Conservation (phyloP, 2,113 vertebrate species). For the Phodopus roborovskii region DNA sequence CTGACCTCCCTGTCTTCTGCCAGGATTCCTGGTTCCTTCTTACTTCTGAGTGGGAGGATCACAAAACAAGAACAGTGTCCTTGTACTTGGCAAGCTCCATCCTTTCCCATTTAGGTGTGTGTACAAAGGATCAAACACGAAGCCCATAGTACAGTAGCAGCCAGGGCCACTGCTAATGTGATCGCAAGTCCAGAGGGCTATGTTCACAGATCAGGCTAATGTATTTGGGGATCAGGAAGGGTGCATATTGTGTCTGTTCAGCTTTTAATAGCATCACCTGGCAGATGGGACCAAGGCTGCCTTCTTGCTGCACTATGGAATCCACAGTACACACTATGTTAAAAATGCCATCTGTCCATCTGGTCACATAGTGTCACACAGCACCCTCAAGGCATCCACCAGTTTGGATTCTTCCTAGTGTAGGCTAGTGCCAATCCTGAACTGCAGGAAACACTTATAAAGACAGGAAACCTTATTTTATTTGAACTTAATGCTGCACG, state of each 20-base stretch:
- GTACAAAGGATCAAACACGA: background rate
- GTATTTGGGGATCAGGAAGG: background rate
- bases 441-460: background rate
- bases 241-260: background rate
- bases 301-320: background rate
- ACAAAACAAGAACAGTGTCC: background rate
- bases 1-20: background rate
- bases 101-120: background rate
- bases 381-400: background rate
- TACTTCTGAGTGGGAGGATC: background rate
- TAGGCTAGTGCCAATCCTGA: background rate
- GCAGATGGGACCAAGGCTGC: background rate
- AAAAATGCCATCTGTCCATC: background rate
- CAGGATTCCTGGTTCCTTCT: background rate
- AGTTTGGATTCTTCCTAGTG: background rate
- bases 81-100: background rate
- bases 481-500: background rate
- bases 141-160: background rate
- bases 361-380: background rate
- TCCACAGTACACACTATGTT: background rate
- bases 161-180: background rate
- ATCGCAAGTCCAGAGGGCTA: background rate
- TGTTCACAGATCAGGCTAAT: background rate
- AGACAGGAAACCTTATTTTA: background rate
- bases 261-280: background rate